Base-by-base conservation (phyloP, 1,140 invertebrate species). In the Zaprionus capensis region DNA sequence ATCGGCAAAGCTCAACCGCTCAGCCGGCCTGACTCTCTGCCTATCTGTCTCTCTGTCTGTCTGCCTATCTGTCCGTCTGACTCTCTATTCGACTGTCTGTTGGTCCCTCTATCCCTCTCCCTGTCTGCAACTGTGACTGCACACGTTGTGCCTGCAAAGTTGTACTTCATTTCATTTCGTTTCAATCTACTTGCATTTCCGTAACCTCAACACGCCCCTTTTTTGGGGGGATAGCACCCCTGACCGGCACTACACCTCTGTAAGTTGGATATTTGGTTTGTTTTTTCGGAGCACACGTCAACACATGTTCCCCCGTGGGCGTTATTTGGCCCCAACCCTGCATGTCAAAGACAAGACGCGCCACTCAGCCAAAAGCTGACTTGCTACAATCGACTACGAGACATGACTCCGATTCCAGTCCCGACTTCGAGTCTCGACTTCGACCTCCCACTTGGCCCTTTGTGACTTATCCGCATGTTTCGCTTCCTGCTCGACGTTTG, bases 111-210 rank as follows among this genome's bases (percentile, higher is more conserved):
- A 12, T 22, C 24, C n/a, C 38, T 36, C 36, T 28, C 31, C 12
- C 31, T 34, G 31, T 34, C 31, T 34, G 31, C 31, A 57, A 4
- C 31, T 64, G 46, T 36, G 20, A 51, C 62, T 26, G n/a, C 53
- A 44, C 14, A 34, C 24, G 59, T 41, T 62, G 51, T 44, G 36
- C 28, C 64, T 55, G 36, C 46, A 59, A 72, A 81, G 71, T 57
- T 72, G 74, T 74, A 76, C 81, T 75, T 79, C 71, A 88, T 64
- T 81, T 76, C 68, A 76, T 78, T 81, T 78, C 81, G 58, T 49
- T 83, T 83, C 77, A 88, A 87, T 88, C 73, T 78, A 81, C 73
- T 73, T 62, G 57, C 61, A 73, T 62, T 87, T 86, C 82, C 82
- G 79, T 67, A 58, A 64, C 49, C 53, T 56, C 59, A 59, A 57